Base-by-base conservation (phyloP, 1,140 invertebrate species). In the Aphaenogaster rudis region DNA sequence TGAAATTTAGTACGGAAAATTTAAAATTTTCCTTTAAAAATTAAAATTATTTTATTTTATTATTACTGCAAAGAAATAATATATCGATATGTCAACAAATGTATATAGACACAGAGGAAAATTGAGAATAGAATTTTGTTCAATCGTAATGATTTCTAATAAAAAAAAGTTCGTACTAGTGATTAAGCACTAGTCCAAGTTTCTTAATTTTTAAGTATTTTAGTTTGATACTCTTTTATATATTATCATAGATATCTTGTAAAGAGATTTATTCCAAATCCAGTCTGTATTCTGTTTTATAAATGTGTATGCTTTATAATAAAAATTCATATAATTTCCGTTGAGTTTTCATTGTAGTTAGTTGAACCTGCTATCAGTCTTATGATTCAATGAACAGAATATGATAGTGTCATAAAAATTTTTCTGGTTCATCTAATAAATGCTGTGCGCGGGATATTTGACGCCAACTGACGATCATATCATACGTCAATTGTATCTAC, bases 281-380 rank as follows among this genome's bases (percentile, higher is more conserved):
- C 48, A 50, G 15, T 79, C 15, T 86, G 82, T 86, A 91, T 86
- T 91, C 69, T 71, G 52, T 76, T 90, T 82, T 67, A 82, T 48
- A 87, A 90, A 72, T 81, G 88, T 92, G 91, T 90, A 89, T 84
- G 67, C 82, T 93, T 89, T 87, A 85, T 90, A 93, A 93, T 92
- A 93, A 93, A 92, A 91, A 76, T 66, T 67, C 81, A 88, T 86
- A 89, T 86, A 54, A 89, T 92, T 90, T 88, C 11, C 84, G 69
- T 88, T 92, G 92, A 90, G 66, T 85, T 92, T 93, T 93, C 90
- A 92, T 93, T 93, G 92, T 93, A 93, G 92, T 88, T 88, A 90
- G 88, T 93, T 93, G 91, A 78, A 93, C 92, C 92, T 76, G 63
- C 64, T 82, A 59, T 86, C 72, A 88, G 36, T 74, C 48, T 82